Base-by-base conservation (phyloP, 2,113 vertebrate species). In the Cololabis saira region DNA sequence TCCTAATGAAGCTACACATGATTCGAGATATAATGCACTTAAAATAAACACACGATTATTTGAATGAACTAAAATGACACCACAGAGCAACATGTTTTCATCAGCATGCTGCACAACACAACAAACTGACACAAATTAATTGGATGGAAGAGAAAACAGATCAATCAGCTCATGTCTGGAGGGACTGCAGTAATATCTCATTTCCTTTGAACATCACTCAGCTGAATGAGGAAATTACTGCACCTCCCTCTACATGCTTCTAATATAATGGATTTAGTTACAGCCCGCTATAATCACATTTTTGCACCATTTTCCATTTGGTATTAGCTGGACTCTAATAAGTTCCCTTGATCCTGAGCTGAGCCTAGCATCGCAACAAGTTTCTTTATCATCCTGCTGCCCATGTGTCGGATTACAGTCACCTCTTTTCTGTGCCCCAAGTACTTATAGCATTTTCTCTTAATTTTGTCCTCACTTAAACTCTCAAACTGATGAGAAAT, bases 121-220 rank as follows among this genome's bases (percentile, higher is more conserved):
- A 70, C 67, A 64, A 71, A 79, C 78, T 65, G 71, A 80, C 76
- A 63, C 65, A 71, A 68, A 87, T 81, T 72, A 87, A 90, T 80
- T 85, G 77, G 68, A 63, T 52, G 51, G 67, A 65, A 72, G 64
- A 66, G 65, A 67, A 78, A 81, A 73, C 52, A 51, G 80, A 87
- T 90, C 83, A 85, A 84, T 90, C 81, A 68, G 56, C 84, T 50
- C 63, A 48, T 61, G 76, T 67, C 64, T 72, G 40, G 51, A 24
- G 60, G 61, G 60, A 64, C 67, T 16, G 44, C 52, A 52, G 53
- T 71, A 71, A 87, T 80, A 75, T 86, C 84, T 78, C 21, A 90
- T 91, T 90, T 90, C 86, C 86, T 75, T 54, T 50, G 52, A 86
- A 88, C 83, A 82, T 87, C 78, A 54, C 19, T 85, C 44, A 67